Base-by-base conservation (phyloP, 2,797 vertebrate species). In the Darevskia nairensis region DNA sequence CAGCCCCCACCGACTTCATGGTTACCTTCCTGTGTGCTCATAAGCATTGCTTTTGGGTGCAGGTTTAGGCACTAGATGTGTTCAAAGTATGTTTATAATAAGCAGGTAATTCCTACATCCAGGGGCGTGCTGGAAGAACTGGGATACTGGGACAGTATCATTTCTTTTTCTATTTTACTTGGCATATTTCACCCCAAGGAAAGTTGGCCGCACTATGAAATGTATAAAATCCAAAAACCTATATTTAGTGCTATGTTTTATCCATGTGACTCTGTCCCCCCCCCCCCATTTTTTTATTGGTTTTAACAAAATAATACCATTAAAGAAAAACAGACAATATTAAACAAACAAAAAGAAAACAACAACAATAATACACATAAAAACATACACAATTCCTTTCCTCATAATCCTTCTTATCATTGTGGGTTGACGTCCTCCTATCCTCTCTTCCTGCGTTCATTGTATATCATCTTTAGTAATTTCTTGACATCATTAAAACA, bases 131-230 rank as follows among this genome's bases (percentile, higher is more conserved):
- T 9, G 59, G 10, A 50, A 75, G 25, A 80, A 35, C 23, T 29
- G 59, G 82, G 29, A 84, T 55, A 46, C 6, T 64, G 66, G 77
- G 50, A 44, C 29, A 25, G 39, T 80, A 32, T 84, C 13, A 64
- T 80, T 84, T 80, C 29, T 64, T 64, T 78, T 72, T 6, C 39
- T 81, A 80, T 86, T 89, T 89, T 81, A n/a, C 79, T 89, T 85
- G 69, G 83, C 77, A 89, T 66, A 29, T 81, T 86, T 85, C 10
- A 39, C 2, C 46, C 32, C 13, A 55, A 68, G 29, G 32, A 86
- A 76, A 55, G 71, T 69, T 59, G 71, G 69, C 55, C 41, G 80
- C 41, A 66, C 27, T 64, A 46, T 32, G 23, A 66, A 29, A 13
- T 44, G n/a, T 82, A 27, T 55, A 68, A 84, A 80, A 85, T 50